Base-by-base conservation (phyloP, 2,113 vertebrate species). In the Setophaga petechia region DNA sequence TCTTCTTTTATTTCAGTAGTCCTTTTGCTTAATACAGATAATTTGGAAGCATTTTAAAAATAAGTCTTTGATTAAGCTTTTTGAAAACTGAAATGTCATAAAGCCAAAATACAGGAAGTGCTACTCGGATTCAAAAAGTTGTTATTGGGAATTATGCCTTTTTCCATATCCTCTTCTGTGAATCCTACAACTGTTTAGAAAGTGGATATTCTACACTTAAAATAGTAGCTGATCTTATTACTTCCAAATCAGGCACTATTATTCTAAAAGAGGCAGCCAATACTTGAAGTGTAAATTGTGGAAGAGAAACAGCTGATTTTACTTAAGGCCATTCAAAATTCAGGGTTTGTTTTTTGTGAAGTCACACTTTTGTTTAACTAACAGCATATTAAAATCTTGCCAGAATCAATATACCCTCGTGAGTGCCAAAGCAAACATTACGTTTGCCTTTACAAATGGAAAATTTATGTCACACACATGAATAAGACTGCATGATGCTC, bases 1-100 rank as follows among this genome's bases (percentile, higher is more conserved):
- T 21, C 23, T 76, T 84, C 85, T 94, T 90, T 66, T 37, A 37
- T 33, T 86, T 68, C 27, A 27, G 46, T 33, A 61, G 35, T 43
- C 43, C 25, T 52, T 37, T 61, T 52, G 27, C 33, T 63, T 66
- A 95, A 78, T 58, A 67, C 35, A 68, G 44, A 46, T 51, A 44
- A 94, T 95, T 93, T 91, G 46, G 52, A 95, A 91, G 76, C 86
- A 84, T 95, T 97, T 88, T 88, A 78, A 95, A 97, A 96, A 66
- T 69, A 73, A 16, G 47, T 58, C 74, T 84, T 91, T 84, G 77
- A 96, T 97, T 92, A 94, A 89, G 59, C 57, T 84, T 95, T 95
- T 35, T 33, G 67, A 94, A 95, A 97, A 97, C 72, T 95, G 83
- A 80, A 97, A 92, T 87, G 67, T 86, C 79, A 84, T 22, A 8